Percentiles rank a stretch among this genome's conserved stretches.
Conservation (phyloP, 2,113 vertebrate genomes). For the Monopterus albus region DNA sequence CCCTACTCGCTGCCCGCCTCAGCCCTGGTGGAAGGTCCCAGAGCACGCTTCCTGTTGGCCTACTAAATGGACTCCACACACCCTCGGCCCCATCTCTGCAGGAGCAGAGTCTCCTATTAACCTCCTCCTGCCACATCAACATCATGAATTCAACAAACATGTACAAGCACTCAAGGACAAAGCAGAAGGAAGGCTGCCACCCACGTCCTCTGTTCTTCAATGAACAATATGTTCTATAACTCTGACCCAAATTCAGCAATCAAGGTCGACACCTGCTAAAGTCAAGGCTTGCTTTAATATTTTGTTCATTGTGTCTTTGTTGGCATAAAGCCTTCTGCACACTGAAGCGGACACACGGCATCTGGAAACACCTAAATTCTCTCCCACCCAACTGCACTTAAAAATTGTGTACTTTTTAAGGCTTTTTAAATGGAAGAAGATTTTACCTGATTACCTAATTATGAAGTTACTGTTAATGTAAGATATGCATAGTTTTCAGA, state of each 20-base stretch:
- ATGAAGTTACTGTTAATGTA: too few relatives aligned
- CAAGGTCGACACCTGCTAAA: constrained; percentile 28
- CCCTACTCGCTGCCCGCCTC: constrained; percentile 40
- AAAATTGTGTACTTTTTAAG: not conserved
- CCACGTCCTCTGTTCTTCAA: constrained; percentile 35
- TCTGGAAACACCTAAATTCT: not conserved
- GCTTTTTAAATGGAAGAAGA: too few relatives aligned
- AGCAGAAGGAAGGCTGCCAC: constrained; percentile 52
- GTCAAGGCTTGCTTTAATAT: constrained; percentile 35
- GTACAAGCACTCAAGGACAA: constrained; percentile 54
- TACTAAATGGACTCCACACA: constrained; percentile 56
- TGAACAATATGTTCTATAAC: constrained; percentile 66
- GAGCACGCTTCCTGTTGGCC: constrained; percentile 65
- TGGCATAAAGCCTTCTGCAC: constrained; percentile 7
- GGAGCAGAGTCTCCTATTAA: constrained; percentile 53
- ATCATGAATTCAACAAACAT: constrained; percentile 48
- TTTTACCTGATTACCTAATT: too few relatives aligned
- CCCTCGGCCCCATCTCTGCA: constrained; percentile 44
- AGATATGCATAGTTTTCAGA: too few relatives aligned
- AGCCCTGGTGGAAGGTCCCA: constrained; percentile 33
- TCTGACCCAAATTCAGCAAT: constrained; percentile 67
- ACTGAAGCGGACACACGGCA: too few relatives aligned
- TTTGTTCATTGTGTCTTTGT: constrained; percentile 30
- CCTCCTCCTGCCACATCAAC: constrained; percentile 50
- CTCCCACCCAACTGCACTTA: not conserved